Base-by-base conservation (phyloP, 2,888 invertebrate species). In the Octodonta nipae region DNA sequence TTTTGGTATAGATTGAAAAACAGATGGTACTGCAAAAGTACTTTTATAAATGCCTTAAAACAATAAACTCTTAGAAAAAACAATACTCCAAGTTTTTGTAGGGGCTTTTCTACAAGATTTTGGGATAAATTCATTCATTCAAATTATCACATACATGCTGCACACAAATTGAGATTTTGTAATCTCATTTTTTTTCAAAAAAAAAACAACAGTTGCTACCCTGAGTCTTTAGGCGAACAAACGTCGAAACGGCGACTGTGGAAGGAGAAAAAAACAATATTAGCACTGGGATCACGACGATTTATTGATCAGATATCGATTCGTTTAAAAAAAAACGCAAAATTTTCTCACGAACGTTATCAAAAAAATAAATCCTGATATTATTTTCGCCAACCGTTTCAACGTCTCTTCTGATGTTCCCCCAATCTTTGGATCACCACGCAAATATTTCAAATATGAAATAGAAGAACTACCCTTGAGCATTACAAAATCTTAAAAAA, bases 401-500 rank as follows among this genome's bases (percentile, higher is more conserved):
- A 44, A 44, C 42, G 43, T 27, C 35, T 37, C 6, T 8, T 5
- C 17, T 17, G 6, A 30, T 26, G 37, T 33, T 41, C 42, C 47
- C 45, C 45, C 49, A 47, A 35, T 41, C 41, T 45, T 48, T 49
- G 48, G 48, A 47, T 47, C 49, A 37, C 41, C 41, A 35, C 40
- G 35, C 37, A 36, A 35, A 43, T 5, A 13, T 25, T 5, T 25
- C 10, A 7, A 36, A 32, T 37, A 34, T 37, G 26, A 37, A 38
- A 38, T 35, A 44, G 43, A 42, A 37, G 40, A 42, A 47, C 47
- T 49, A 48, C 51, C 50, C 48, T 60, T 60, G 59, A 60, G 59
- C 59, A 58, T 57, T 58, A 56, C 51, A 55, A 58, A 54, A 50
- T 49, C 48, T 55, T 56, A 53, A 56, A 58, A 58, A 59, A 59